Evolutionary conservation across 2,113 vertebrate genomes (phyloP), one percentile per base, ranked within the genome.

Genomic region (Chaenogobius annularis): DNA sequence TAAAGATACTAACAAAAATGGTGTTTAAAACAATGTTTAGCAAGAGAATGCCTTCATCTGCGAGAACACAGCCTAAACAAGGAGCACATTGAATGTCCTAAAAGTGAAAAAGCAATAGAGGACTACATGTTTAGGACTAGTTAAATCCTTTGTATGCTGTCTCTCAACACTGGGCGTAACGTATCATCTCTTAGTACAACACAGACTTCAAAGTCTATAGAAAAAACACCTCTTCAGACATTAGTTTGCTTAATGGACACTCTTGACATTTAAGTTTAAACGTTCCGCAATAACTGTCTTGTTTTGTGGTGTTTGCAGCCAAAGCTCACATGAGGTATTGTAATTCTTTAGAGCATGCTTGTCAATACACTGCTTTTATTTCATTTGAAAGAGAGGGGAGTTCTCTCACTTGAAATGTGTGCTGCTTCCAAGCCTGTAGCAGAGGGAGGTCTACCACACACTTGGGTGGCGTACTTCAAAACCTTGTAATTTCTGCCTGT

Each of bases 401-500:
- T 66, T 22, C 19, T 46, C 10, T 13, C 12, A 10, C 35, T 62
- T 65, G 40, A 19, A 65, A 40, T 44, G 40, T 64, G 35, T 64
- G 62, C 37, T 44, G n/a, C 13, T 23, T 46, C 13, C 40, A 61
- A 64, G 43, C n/a, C 19, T 54, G 7, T n/a, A 26, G 37, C 43
- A 17, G 61, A 73, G 58, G 55, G 75, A 72, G 71, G 80, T 82
- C 22, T 61, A 73, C n/a, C 76, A 65, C 10, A 40, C 67, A 78
- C 77, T 64, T 67, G 58, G 75, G 64, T 76, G 80, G 50, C 69
- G 23, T 10, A 50, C 10, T 70, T 80, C 70, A 79, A 76, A 83
- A 83, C 69, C 61, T 73, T 31, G 58, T 80, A 62, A 82, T 84
- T 83, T 81, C 15, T 61, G 74, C 2, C 3, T 58, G 22, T 75